Evolutionary conservation across 2,888 invertebrate species (phyloP).

Genomic region (Petrophora chlorosata): DNA sequence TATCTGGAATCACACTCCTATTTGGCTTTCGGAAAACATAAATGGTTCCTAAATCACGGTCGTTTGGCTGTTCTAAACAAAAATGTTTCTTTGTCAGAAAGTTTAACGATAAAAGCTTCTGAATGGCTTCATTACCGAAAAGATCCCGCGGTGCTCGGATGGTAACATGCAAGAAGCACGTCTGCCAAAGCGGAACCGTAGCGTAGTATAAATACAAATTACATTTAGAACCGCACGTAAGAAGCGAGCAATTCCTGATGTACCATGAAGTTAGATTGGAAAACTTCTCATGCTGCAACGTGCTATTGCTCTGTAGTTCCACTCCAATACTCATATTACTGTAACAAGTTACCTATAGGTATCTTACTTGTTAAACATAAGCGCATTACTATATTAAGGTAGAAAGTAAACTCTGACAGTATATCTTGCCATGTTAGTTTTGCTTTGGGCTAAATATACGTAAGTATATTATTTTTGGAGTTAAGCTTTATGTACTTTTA

Average conservation of each 20-base stretch:
- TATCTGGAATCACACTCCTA: constrained; percentile 30
- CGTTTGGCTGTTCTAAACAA: constrained; percentile 4
- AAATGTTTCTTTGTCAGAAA: constrained; percentile 35
- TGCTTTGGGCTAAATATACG: neutral
- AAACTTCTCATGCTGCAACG: constrained; percentile 66
- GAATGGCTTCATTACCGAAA: constrained; percentile 42
- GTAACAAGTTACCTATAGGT: constrained; percentile 40
- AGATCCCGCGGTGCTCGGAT: constrained; percentile 24
- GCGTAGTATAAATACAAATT: constrained; percentile 49
- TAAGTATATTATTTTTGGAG: too few species aligned
- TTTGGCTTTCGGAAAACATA: constrained; percentile 28
- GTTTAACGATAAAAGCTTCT: constrained; percentile 41
- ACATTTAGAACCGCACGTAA: constrained; percentile 58
- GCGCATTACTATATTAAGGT: constrained; percentile 2
- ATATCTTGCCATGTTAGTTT: neutral
- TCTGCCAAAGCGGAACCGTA: constrained; percentile 28
- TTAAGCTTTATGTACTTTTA: constrained; percentile 1
- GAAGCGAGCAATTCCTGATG: constrained; percentile 64
- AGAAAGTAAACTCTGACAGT: neutral
- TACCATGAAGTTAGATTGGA: constrained; percentile 75
- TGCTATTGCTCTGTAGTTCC: constrained; percentile 59
- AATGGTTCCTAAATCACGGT: constrained; percentile 5
- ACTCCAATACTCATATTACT: constrained; percentile 52
- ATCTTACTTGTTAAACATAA: constrained; percentile 35
- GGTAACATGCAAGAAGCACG: constrained; percentile 31